Percentiles rank a stretch among this genome's conserved stretches.
Evolutionary conservation across 2,113 vertebrate genomes (phyloP).

Genomic region (Micronycteris hirsuta): DNA sequence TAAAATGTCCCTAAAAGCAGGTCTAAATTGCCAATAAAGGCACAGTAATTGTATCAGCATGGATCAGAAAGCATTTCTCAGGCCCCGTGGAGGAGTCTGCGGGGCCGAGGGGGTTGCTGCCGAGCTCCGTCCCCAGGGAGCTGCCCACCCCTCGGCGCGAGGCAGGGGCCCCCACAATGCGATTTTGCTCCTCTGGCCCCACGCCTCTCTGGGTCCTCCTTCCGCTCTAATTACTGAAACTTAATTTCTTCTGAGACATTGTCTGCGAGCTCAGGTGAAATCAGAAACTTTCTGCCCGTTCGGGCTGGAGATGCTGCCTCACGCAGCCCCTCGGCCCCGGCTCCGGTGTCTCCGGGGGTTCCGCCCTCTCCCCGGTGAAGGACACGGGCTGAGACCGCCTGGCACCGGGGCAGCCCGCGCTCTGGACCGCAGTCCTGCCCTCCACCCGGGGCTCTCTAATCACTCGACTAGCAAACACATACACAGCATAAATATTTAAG

Average conservation of each 20-base stretch:
- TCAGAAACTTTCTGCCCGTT: constrained; percentile 58
- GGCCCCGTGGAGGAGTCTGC: constrained; percentile 83
- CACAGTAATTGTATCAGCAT: constrained; percentile 89
- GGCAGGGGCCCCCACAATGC: background rate
- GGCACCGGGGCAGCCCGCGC: background rate
- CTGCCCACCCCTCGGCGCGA: constrained; percentile 36
- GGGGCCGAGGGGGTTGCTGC: constrained; percentile 76
- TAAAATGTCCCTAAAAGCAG: constrained; percentile 90
- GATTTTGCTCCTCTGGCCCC: background rate
- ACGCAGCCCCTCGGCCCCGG: rapidly evolving
- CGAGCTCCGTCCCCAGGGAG: constrained; percentile 66
- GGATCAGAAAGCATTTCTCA: constrained; percentile 90
- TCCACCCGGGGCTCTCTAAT: constrained; percentile 66
- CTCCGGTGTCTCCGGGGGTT: background rate
- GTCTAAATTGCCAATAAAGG: constrained; percentile 90
- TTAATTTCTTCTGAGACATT: constrained; percentile 75
- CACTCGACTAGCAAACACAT: constrained; percentile 82
- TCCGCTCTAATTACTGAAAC: constrained; percentile 73
- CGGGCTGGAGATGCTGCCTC: background rate
- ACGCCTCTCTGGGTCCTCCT: constrained; percentile 25
- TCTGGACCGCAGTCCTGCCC: constrained; percentile 41
- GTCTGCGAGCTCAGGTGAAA: constrained; percentile 51
- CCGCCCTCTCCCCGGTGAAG: constrained; percentile 25
- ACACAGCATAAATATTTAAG: constrained; percentile 88
- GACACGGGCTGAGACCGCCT: constrained; percentile 21